Evolutionary conservation across 2,797 vertebrate species (phyloP).

Genomic region (Picus viridis): DNA sequence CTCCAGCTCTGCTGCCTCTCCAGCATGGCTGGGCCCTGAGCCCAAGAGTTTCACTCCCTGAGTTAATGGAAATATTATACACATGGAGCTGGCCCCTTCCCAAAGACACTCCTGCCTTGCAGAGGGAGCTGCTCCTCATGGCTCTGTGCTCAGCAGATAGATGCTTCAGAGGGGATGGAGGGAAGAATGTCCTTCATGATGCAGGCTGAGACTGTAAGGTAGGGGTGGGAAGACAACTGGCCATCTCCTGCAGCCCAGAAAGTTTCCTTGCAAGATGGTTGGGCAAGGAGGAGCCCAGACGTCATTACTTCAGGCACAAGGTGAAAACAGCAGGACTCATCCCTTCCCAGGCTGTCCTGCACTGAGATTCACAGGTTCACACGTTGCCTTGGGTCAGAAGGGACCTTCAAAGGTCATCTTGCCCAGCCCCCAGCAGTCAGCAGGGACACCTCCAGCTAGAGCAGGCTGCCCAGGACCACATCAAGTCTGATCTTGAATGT

Average conservation of each 20-base stretch:
- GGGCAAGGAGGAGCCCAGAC: background rate
- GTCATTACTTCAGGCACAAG: fast-evolving
- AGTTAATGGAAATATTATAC: conserved; percentile 49
- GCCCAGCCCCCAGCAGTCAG: too few species aligned
- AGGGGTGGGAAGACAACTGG: fast-evolving
- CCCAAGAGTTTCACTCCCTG: conserved; percentile 12
- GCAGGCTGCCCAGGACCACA: too few species aligned
- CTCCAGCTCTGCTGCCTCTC: background rate
- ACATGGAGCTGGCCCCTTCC: conserved; percentile 8
- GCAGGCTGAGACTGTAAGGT: background rate
- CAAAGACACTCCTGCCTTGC: conserved; percentile 13
- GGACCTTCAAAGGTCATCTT: too few species aligned
- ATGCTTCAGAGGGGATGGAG: fast-evolving
- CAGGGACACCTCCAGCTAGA: too few species aligned
- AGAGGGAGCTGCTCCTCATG: background rate
- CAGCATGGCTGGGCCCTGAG: background rate
- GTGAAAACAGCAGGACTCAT: background rate
- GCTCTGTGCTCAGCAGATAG: background rate
- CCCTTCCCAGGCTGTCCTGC: fast-evolving
- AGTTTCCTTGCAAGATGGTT: background rate
- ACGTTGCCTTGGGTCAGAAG: too few species aligned
- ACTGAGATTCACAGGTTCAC: background rate
- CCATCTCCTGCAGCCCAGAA: background rate
- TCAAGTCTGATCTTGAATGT: too few species aligned
- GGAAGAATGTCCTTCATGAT: fast-evolving